Evolutionary conservation across 1,140 invertebrate species (phyloP).

Genomic region (Psilanteris sp.): DNA sequence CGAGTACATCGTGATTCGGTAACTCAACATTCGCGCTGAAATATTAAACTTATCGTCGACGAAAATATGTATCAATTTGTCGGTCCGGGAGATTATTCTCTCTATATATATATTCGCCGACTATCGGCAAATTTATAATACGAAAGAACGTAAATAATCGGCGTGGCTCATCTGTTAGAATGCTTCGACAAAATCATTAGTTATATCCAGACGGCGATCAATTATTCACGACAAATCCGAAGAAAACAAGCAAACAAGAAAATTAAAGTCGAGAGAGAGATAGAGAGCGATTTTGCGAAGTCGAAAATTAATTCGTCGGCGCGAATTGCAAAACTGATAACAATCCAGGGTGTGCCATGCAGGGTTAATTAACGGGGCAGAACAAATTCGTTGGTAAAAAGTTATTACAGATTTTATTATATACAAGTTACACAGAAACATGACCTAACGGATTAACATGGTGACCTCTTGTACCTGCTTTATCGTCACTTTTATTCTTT

Average conservation of each 20-base stretch:
- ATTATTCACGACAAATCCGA: slow-evolving; percentile 9
- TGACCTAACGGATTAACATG: slow-evolving; percentile 34
- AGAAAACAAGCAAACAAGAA: not conserved
- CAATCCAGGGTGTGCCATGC: slow-evolving; percentile 1
- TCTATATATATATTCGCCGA: slow-evolving; percentile 47
- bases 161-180: not conserved
- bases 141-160: slow-evolving; percentile 19
- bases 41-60: slow-evolving; percentile 10
- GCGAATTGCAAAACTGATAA: not conserved
- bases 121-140: slow-evolving; percentile 41
- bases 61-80: slow-evolving; percentile 17
- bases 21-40: slow-evolving; percentile 4
- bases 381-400: slow-evolving; percentile 71
- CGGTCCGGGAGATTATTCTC: slow-evolving; percentile 12
- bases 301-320: no score
- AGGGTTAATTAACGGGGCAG: slow-evolving; percentile 55
- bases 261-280: not conserved
- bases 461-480: slow-evolving; percentile 7
- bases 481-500: no score
- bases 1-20: not conserved
- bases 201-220: slow-evolving; percentile 6
- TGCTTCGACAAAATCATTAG: slow-evolving; percentile 14
- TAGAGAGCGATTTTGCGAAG: no score
- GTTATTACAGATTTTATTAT: slow-evolving; percentile 75
- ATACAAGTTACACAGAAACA: slow-evolving; percentile 73